A percentile compares a stretch with the other conserved stretches of the same genome.
phyloP scores from a whole-genome alignment of 2,888 invertebrate genomes.

The Leuctra nigra region DNA sequence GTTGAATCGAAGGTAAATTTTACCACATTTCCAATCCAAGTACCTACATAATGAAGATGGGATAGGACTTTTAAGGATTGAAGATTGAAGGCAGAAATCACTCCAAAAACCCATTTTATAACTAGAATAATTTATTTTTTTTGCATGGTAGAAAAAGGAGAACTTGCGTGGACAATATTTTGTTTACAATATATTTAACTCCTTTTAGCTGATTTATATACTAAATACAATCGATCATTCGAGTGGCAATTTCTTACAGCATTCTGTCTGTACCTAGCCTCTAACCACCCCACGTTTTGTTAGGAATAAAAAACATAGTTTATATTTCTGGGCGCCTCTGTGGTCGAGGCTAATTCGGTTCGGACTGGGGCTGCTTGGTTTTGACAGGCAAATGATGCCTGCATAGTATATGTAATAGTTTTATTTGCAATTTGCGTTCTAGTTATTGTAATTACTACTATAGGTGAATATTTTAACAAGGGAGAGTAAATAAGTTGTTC shows the following conservation, averaged over 20 bases:
- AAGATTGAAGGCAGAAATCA: too few relatives aligned
- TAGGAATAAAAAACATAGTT: constrained; percentile 14
- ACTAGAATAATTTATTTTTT: constrained; percentile 35
- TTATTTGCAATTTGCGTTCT: neutral
- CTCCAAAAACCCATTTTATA: constrained; percentile 22
- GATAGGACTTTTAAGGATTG: too few relatives aligned
- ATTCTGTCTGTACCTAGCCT: constrained; percentile 24
- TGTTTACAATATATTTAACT: constrained; percentile 26
- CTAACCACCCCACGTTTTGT: constrained; percentile 25
- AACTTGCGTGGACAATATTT: constrained; percentile 29
- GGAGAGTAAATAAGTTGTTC: neutral
- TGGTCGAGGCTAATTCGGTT: constrained; percentile 24
- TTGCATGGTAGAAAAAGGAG: constrained; percentile 35
- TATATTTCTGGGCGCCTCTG: constrained; percentile 25
- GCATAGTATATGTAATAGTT: neutral
- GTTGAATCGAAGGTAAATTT: too few relatives aligned
- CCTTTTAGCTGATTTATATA: constrained; percentile 25
- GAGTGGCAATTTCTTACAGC: constrained; percentile 27
- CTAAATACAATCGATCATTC: constrained; percentile 26
- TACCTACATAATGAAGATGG: too few relatives aligned
- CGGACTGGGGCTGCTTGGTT: constrained; percentile 25
- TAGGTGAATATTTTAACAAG: neutral
- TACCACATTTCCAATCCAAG: too few relatives aligned
- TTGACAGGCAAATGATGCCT: neutral
- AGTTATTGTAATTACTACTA: constrained; percentile 2